These are phyloP conservation scores for Gila robusta DNA, from an alignment of 2,797 vertebrate genomes.

Conservation along the genomic window DNA sequence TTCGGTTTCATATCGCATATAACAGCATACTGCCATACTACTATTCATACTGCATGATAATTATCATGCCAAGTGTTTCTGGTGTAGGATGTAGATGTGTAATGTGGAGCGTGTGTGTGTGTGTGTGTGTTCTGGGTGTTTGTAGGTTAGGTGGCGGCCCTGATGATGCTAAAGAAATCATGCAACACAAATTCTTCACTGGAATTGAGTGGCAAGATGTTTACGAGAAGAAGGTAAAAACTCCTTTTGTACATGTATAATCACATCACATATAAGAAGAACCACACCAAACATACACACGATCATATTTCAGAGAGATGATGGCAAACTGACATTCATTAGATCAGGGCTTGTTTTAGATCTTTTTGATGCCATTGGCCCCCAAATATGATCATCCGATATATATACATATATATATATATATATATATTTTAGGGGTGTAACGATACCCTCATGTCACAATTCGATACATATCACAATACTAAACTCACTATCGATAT, in stretches of 20 bases:
- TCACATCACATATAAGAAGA: not conserved
- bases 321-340: not conserved
- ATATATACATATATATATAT: too few species aligned
- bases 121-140: slow-evolving; percentile 40
- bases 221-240: slow-evolving; percentile 93
- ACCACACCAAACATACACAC: not conserved
- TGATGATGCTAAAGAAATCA: slow-evolving; percentile 97
- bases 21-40: not conserved
- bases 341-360: not conserved
- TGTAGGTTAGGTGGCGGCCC: slow-evolving; percentile 93
- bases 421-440: too few species aligned
- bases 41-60: not conserved
- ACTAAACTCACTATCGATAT: too few species aligned
- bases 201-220: slow-evolving; percentile 96
- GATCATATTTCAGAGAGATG: not conserved
- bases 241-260: not conserved
- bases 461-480: too few species aligned
- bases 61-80: not conserved
- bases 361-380: not conserved
- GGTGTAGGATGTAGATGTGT: not conserved
- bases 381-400: too few species aligned
- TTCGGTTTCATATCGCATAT: too few species aligned
- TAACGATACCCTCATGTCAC: too few species aligned
- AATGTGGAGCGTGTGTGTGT: not conserved
- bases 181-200: slow-evolving; percentile 97